These are phyloP conservation scores for Oenanthe oenanthe DNA, from an alignment of 2,113 vertebrate genomes.

Conservation along the genomic window DNA sequence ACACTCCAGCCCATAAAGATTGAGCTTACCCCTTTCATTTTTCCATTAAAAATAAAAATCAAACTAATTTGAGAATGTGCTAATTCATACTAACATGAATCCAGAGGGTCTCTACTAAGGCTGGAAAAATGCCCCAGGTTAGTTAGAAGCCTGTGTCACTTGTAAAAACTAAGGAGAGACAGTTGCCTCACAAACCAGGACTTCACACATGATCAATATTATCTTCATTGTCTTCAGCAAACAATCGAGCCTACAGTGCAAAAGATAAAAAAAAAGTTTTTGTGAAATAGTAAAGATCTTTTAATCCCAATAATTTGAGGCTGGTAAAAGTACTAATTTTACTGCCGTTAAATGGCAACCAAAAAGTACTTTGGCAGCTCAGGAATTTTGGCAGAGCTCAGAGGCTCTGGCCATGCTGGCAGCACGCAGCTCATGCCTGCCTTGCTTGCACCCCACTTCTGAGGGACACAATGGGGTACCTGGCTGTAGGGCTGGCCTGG, in stretches of 20 bases:
- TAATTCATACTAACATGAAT: not conserved
- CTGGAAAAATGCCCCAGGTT: not conserved
- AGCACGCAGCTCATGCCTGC: not conserved
- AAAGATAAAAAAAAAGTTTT: not conserved
- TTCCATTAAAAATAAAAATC: not conserved
- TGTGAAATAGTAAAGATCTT: not conserved
- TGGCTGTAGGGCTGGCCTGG: not conserved
- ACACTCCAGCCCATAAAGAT: not conserved
- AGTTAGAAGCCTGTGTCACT: not conserved
- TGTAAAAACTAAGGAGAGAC: not conserved
- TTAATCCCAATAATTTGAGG: not conserved
- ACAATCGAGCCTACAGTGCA: not conserved
- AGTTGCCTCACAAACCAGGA: not conserved
- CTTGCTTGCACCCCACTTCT: not conserved
- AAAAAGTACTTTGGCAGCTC: not conserved
- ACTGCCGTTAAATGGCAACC: not conserved
- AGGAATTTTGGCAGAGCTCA: not conserved
- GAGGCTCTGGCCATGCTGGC: not conserved
- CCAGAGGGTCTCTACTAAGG: not conserved
- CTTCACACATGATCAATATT: not conserved
- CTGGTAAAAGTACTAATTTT: not conserved
- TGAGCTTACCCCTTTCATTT: not conserved
- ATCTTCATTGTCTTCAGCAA: not conserved
- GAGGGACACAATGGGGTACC: not conserved
- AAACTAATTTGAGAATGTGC: not conserved